A percentile compares a stretch with the other conserved stretches of the same genome.
These are phyloP conservation scores for Oreochromis spilurus DNA, from an alignment of 2,113 vertebrate species.

Conservation along the genomic window DNA sequence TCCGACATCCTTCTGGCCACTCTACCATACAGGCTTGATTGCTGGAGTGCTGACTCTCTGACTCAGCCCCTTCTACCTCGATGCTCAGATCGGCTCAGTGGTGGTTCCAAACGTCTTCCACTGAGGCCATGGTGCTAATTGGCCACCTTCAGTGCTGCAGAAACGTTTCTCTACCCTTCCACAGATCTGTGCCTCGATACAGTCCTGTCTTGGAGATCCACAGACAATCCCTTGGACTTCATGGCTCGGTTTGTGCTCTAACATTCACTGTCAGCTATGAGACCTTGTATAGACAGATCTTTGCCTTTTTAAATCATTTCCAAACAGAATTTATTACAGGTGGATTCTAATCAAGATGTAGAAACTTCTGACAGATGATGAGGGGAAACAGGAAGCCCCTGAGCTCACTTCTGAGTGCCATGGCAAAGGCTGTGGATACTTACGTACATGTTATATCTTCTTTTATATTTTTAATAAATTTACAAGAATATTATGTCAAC, in stretches of 20 bases:
- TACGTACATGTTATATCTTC: background rate
- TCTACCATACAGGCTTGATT: background rate
- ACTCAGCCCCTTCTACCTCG: background rate
- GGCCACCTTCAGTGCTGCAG: background rate
- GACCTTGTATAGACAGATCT: background rate
- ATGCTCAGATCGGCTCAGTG: background rate
- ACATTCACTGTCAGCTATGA: background rate
- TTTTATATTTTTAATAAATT: background rate
- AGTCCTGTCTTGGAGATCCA: background rate
- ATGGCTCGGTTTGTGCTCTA: background rate
- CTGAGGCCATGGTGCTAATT: background rate
- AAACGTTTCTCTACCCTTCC: background rate
- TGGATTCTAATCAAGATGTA: background rate
- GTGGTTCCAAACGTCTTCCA: background rate
- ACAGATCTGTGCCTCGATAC: background rate
- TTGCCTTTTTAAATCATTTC: background rate
- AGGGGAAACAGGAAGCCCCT: background rate
- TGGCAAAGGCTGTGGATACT: background rate
- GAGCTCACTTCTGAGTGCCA: background rate
- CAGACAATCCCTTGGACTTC: background rate
- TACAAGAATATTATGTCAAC: background rate
- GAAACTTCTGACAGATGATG: background rate
- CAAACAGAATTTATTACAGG: background rate
- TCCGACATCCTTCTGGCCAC: background rate
- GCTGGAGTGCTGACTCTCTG: background rate